A percentile compares a stretch with the other conserved stretches of the same genome.
These are phyloP conservation scores for Himalopsyche anomala DNA, from an alignment of 2,888 invertebrate species.

Conservation along the genomic window DNA sequence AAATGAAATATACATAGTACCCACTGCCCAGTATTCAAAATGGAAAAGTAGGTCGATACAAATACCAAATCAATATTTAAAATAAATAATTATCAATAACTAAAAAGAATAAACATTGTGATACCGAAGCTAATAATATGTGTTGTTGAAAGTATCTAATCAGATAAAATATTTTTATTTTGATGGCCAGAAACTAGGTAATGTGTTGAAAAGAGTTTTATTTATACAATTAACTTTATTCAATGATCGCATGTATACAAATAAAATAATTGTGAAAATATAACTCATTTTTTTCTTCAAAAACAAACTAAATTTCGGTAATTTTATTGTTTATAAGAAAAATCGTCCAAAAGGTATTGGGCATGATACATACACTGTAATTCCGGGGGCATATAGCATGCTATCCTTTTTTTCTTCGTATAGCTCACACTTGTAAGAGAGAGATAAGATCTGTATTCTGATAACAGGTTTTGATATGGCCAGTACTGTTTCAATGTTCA, in stretches of 20 bases:
- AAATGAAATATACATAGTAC: too few relatives aligned
- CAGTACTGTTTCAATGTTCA: conserved; percentile 63
- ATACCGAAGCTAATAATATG: too few relatives aligned
- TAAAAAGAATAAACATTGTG: too few relatives aligned
- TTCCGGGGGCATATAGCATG: conserved; percentile 59
- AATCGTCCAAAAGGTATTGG: neutral
- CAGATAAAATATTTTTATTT: neutral
- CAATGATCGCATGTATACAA: neutral
- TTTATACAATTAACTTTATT: neutral
- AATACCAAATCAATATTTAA: too few relatives aligned
- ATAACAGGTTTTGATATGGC: conserved; percentile 64
- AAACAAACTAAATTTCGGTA: neutral
- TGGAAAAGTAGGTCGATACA: too few relatives aligned
- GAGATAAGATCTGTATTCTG: conserved; percentile 58
- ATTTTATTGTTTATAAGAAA: conserved; percentile 7
- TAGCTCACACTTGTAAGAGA: conserved; percentile 45
- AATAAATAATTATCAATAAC: too few relatives aligned
- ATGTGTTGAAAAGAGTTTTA: neutral
- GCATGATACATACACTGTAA: conserved; percentile 41
- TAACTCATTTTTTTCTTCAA: neutral
- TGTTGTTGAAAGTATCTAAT: too few relatives aligned
- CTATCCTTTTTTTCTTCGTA: conserved; percentile 51
- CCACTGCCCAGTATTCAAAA: too few relatives aligned
- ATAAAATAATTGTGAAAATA: neutral
- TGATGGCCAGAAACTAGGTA: conserved; percentile 13